phyloP scores from a whole-genome alignment of 2,888 invertebrate species.

The Cancer borealis region DNA sequence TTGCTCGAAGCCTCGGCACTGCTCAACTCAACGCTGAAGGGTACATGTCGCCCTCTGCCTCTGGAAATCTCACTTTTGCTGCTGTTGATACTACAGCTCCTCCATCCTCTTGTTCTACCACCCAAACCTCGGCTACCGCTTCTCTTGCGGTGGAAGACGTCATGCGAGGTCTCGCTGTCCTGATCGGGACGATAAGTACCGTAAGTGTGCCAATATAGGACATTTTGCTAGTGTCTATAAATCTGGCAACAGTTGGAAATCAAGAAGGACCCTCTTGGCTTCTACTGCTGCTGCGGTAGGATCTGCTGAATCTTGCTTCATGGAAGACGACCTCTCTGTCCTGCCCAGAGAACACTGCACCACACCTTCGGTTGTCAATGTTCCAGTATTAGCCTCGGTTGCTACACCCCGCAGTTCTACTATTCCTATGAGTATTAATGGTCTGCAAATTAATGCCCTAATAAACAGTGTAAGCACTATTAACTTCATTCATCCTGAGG shows the following conservation, averaged over 20 bases:
- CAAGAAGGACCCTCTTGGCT: background rate
- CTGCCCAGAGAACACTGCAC: no score
- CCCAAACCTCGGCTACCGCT: background rate
- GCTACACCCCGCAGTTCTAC: background rate
- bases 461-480: background rate
- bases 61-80: background rate
- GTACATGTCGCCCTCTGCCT: background rate
- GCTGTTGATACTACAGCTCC: background rate
- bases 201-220: background rate
- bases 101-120: background rate
- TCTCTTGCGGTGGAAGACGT: background rate
- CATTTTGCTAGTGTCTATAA: background rate
- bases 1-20: background rate
- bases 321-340: no score
- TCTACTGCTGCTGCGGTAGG: background rate
- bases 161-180: background rate
- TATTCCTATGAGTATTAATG: background rate
- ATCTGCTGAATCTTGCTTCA: background rate
- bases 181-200: background rate
- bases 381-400: no score
- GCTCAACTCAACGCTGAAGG: slow-evolving; percentile 45
- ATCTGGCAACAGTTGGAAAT: background rate
- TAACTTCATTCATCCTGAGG: background rate
- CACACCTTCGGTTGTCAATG: no score
- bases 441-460: background rate